These are phyloP conservation scores for Saturnia japonica DNA, from an alignment of 2,888 invertebrate genomes.

Conservation along the genomic window DNA sequence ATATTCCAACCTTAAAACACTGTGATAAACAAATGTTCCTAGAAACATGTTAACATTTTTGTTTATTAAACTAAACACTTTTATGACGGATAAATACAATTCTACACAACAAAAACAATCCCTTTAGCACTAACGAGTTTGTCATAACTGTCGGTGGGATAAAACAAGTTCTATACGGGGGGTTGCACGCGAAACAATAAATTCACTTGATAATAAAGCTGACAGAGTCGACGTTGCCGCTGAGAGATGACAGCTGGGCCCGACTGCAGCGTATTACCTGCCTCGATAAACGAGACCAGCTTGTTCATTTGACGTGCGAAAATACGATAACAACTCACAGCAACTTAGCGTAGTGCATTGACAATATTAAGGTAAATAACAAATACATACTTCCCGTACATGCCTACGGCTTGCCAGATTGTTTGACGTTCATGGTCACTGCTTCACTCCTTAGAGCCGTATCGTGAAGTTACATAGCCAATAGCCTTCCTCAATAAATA, in stretches of 20 bases:
- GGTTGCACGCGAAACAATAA: constrained; percentile 40
- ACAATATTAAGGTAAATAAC: not conserved
- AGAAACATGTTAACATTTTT: not conserved
- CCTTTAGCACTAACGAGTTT: constrained; percentile 6
- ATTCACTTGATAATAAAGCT: constrained; percentile 41
- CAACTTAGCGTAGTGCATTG: not conserved
- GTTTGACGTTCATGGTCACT: too few species aligned
- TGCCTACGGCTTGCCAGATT: too few species aligned
- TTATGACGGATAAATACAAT: not conserved
- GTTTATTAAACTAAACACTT: not conserved
- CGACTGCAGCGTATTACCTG: constrained; percentile 8
- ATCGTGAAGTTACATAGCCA: too few species aligned
- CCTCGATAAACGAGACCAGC: constrained; percentile 6
- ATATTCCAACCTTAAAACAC: not conserved
- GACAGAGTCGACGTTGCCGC: constrained; percentile 20
- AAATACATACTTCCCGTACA: too few species aligned
- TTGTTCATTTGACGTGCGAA: constrained; percentile 3
- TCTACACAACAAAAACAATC: not conserved
- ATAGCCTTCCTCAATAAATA: too few species aligned
- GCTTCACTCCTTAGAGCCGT: too few species aligned
- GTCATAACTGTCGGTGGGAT: constrained; percentile 9
- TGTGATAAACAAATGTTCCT: not conserved
- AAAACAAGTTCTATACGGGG: constrained; percentile 17
- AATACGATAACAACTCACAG: not conserved
- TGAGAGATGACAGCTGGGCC: constrained; percentile 28